Conservation (phyloP, 2,888 invertebrate species). For the Drosophila austrosaltans region DNA sequence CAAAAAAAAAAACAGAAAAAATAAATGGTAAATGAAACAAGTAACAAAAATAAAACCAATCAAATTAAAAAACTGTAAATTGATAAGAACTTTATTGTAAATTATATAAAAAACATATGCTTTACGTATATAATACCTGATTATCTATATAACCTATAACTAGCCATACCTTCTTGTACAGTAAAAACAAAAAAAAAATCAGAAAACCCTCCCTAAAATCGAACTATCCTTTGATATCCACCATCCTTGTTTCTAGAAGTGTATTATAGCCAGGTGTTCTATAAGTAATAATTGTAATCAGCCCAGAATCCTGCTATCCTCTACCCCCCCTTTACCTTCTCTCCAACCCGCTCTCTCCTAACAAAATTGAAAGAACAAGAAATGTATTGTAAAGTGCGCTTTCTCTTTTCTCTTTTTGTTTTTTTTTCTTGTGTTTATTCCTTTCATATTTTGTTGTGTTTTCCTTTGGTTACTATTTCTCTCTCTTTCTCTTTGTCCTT, state of each 20-base stretch:
- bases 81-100: constrained; percentile 18
- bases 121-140: background rate
- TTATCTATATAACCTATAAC: background rate
- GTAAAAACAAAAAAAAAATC: background rate
- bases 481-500: background rate
- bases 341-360: background rate
- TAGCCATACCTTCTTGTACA: constrained; percentile 12
- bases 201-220: background rate
- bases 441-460: constrained; percentile 44
- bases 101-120: background rate
- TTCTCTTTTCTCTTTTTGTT: constrained; percentile 46
- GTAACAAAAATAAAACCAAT: background rate
- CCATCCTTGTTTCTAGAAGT: constrained; percentile 30
- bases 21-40: constrained; percentile 13
- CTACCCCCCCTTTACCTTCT: background rate
- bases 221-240: background rate
- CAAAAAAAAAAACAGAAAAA: background rate
- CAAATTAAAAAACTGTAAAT: constrained; percentile 11
- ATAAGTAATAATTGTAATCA: constrained; percentile 59
- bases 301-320: background rate
- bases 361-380: constrained; percentile 24
- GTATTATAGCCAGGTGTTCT: constrained; percentile 67
- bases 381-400: constrained; percentile 69
- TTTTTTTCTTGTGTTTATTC: constrained; percentile 33
- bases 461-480: constrained; percentile 29